Conservation (phyloP, 2,113 vertebrate genomes). For the Ictalurus furcatus region DNA sequence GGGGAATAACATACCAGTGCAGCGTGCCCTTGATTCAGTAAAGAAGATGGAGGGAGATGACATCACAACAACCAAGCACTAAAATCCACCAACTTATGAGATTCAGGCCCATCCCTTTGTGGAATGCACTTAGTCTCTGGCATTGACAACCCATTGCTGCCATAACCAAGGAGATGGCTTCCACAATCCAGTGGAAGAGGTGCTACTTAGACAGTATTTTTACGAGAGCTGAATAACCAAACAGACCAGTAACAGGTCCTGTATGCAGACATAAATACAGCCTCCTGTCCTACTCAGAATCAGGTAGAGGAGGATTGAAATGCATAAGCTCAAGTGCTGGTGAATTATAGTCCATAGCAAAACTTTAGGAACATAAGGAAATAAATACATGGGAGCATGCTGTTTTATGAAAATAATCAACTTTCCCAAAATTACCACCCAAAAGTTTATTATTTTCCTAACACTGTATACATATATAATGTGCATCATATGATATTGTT, state of each 20-base stretch:
- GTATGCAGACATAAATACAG: background rate
- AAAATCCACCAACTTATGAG: background rate
- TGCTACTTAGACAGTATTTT: background rate
- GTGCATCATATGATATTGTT: background rate
- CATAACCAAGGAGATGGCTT: background rate
- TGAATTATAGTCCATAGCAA: background rate
- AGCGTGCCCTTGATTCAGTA: background rate
- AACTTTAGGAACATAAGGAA: background rate
- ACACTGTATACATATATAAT: background rate
- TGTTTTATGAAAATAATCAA: background rate
- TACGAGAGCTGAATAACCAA: background rate
- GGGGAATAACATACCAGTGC: background rate
- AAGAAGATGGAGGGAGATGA: background rate
- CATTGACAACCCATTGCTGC: background rate
- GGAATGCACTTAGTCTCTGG: background rate
- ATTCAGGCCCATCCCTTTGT: background rate
- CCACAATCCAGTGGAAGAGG: background rate
- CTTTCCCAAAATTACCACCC: background rate
- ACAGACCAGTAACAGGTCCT: background rate
- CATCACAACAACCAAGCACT: background rate
- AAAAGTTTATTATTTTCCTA: background rate
- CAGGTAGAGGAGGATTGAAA: background rate
- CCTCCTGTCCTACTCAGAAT: background rate
- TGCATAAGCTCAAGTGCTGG: background rate
- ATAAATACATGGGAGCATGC: background rate